Evolutionary conservation across 37 sponge, comb jelly and placozoan species (phyloP), one percentile per base, ranked within the genome.

Genomic region (Spongia lamella): DNA sequence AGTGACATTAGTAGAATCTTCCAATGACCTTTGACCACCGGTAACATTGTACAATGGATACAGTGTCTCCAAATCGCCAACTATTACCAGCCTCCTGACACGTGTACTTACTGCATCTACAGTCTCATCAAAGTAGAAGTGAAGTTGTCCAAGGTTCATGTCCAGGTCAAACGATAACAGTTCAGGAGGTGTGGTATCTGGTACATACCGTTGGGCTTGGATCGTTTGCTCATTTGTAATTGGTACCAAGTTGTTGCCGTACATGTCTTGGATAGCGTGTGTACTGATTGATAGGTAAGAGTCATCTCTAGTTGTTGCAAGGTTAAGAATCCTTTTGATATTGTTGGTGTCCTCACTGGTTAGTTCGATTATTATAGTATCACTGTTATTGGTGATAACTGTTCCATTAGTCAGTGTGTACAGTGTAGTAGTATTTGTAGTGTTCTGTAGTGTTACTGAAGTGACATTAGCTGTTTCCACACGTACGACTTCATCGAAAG

Each of bases 401-500:
- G 52, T 52, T 9, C 81, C 90, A 79, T 72, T 49, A 0, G 63
- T 64, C 7, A 89, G 74, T 16, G 69, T 72, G 33, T 75, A 82
- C 29, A 29, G 50, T 32, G 59, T 66, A 4, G 35, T 37, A 32
- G 22, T 43, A 63, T 75, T 81, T 29, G 29, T 56, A 20, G 34
- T 19, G 40, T 74, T 73, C 31, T 91, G 96, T 7, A 95, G 38
- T 40, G 53, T 74, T 17, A 91, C 51, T 36, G 77, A 39, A 32
- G 73, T 62, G 9, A 73, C 47, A 22, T 76, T 57, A 27, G 88
- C 51, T n/a, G 92, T 74, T 7, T 32, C 37, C 26, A 74, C 68
- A 63, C 88, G 70, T 1, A 95, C 73, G 19, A 92, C 84, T 64
- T 95, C 96, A 81, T 69, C 72, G 61, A 95, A 95, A 15, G 76